Evolutionary conservation across 64 coral and sea anemone genomes (phyloP), one percentile per base, ranked within the genome.

Genomic region (Astreopora myriophthalma): DNA sequence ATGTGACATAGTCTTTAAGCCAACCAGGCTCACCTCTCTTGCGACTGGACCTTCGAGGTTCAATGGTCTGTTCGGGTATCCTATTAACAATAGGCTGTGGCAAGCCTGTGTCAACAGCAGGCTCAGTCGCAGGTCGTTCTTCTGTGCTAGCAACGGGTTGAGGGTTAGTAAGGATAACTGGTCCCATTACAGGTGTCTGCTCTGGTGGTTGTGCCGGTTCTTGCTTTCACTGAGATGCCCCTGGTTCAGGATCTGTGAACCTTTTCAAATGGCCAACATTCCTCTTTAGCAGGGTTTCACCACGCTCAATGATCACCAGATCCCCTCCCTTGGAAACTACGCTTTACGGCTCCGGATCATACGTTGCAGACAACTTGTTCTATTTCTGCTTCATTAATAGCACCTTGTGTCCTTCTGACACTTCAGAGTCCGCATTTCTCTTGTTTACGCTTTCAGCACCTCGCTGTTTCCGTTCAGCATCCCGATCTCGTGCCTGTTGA

Each of bases 281-380:
- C 13, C 69, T 72, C 69, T 72, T 35, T 33, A 69, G 66, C 24
- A 48, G 46, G 76, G n/a, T 23, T 80, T 55, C 57, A n/a, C 61
- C 80, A 12, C 80, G 81, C 81, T 85, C 58, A 25, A 85, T 85
- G 81, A 68, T 33, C 51, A 68, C 35, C 81, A 85, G 22, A 20
- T 66, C 55, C 36, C 81, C 61, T 22, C 55, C 67, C 34, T 61
- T 1, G 1, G 25, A 63, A 35, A 63, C 34, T 22, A 85, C 81
- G 16, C 26, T 24, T 23, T 66, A 85, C 63, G 81, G 51, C 60
- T 85, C 25, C 25, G 81, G 81, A 63, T 85, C 52, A 66, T 68
- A 85, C 52, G 55, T 39, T 63, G n/a, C 52, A 34, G 24, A 66
- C 48, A 83, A 31, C 31, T 85, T 85, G 58, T 85, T 66, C 32